Base-by-base conservation (phyloP, 2,888 invertebrate genomes). In the Andrena fulva region DNA sequence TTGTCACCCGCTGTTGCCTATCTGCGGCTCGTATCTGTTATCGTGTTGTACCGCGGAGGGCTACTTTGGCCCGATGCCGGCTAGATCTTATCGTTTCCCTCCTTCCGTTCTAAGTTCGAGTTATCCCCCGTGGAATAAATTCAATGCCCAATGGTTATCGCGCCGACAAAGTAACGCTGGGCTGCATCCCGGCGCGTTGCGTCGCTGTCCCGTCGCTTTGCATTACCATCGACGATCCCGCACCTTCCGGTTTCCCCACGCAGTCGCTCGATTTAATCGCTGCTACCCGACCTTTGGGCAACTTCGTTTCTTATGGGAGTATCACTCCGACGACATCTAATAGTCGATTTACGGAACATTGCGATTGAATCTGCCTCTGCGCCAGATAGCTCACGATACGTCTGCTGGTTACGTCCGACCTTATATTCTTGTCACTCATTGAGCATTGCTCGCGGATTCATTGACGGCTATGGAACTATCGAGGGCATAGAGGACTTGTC, bases 81-180 rank as follows among this genome's bases (percentile, higher is more conserved):
- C 69, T 63, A 82, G 87, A 87, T 87, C 85, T 87, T 87, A 87
- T 87, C 87, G 75, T 24, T 29, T 60, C 56, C 48, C 78, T 82
- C 76, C 82, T 82, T 86, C 80, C 84, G 85, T 83, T 88, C 81
- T 85, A 89, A 88, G 60, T 87, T 84, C 84, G 85, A 82, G 86
- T 80, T 87, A 86, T 80, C 84, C 87, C 78, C 84, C 87, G 72
- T 78, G 84, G 87, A 88, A 88, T 88, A 89, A 88, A 88, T 88
- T 88, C 89, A 88, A 88, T 89, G 89, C 77, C 87, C 87, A 89
- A 88, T 88, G 87, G 89, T 87, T 85, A 83, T 87, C 79, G 84
- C 88, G 83, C 89, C 89, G 88, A 88, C 88, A 88, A 88, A 88
- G 89, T 83, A 87, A 73, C 63, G 73, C 60, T 66, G 70, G 70